Percentiles rank a stretch among this genome's conserved stretches.
Conservation (phyloP, 1,140 invertebrate species). For the Sinonovacula constricta region DNA sequence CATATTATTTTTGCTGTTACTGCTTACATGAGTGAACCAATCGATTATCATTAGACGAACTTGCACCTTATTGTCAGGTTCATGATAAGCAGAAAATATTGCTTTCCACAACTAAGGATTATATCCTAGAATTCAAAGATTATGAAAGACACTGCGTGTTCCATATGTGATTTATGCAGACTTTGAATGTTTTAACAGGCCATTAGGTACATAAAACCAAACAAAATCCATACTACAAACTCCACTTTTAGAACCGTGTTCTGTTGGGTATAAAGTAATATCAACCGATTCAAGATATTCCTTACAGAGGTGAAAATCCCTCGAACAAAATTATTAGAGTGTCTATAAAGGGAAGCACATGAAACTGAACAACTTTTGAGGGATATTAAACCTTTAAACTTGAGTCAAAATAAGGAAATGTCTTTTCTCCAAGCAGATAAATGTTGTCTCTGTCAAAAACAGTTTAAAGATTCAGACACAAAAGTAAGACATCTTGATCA, state of each 20-base stretch:
- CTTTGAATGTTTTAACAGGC: slow-evolving; percentile 44
- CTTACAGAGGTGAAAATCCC: slow-evolving; percentile 19
- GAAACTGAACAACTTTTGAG: slow-evolving; percentile 9
- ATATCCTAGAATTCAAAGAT: too few relatives aligned
- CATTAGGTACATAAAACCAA: slow-evolving; percentile 2
- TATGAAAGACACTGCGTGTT: too few relatives aligned
- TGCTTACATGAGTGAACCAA: too few relatives aligned
- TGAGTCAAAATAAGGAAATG: too few relatives aligned
- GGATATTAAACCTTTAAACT: slow-evolving; percentile 29
- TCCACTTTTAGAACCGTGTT: slow-evolving; percentile 33
- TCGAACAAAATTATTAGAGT: slow-evolving; percentile 32
- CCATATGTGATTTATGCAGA: too few relatives aligned
- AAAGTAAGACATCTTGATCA: too few relatives aligned
- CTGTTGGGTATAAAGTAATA: slow-evolving; percentile 35
- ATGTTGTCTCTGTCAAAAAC: slow-evolving; percentile 52
- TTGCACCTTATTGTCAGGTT: too few relatives aligned
- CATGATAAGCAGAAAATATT: too few relatives aligned
- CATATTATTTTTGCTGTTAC: too few relatives aligned
- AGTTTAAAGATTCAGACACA: slow-evolving; percentile 15
- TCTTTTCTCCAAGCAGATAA: slow-evolving; percentile 7
- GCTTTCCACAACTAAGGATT: too few relatives aligned
- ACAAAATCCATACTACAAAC: slow-evolving; percentile 4
- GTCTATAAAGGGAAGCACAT: slow-evolving; percentile 25
- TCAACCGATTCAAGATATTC: slow-evolving; percentile 16
- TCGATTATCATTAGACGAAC: too few relatives aligned